Base-by-base conservation (phyloP, 2,797 vertebrate species). In the Galago senegalensis region DNA sequence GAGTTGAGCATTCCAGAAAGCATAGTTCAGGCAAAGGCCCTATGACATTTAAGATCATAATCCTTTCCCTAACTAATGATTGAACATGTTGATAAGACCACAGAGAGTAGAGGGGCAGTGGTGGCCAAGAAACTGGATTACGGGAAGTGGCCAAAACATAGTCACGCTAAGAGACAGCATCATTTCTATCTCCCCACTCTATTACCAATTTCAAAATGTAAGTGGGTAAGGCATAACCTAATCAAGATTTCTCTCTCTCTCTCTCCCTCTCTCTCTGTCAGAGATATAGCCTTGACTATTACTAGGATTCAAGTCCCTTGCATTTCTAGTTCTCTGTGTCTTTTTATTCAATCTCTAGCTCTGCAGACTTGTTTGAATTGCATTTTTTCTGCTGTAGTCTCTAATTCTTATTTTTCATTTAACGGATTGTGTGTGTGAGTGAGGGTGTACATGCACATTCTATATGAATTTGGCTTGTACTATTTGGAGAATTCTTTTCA, bases 91-190 rank as follows among this genome's bases (percentile, higher is more conserved):
- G 7, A 82, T 16, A 11, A 43, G 1, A 53, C 3, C 5, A 31
- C 3, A 53, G 40, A 76, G 0, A 20, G 3, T 0, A 69, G 4
- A 72, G 6, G 27, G 2, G 72, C 2, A 12, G 25, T 37, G 43
- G 34, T 61, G 21, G 5, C 18, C 12, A 79, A n/a, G 34, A 79
- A 87, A 4, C 7, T 56, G 34, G 23, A 60, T 31, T 21, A 11
- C 3, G 40, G 31, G 1, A 1, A 65, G 29, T 31, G 25, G 23
- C 4, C 14, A 65, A 61, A 89, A 34, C 5, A 70, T 21, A 46
- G 40, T 77, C 7, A 76, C 25, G 3, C 4, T 60, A 87, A 40
- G 5, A 75, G 37, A 65, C 34, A 13, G 14, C n/a, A 37, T 18
- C 5, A 77, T 83, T 58, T 58, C 56, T 58, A 58, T 58, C 31